These are phyloP conservation scores for Brenthis ino DNA, from an alignment of 2,888 invertebrate genomes.

Conservation along the genomic window DNA sequence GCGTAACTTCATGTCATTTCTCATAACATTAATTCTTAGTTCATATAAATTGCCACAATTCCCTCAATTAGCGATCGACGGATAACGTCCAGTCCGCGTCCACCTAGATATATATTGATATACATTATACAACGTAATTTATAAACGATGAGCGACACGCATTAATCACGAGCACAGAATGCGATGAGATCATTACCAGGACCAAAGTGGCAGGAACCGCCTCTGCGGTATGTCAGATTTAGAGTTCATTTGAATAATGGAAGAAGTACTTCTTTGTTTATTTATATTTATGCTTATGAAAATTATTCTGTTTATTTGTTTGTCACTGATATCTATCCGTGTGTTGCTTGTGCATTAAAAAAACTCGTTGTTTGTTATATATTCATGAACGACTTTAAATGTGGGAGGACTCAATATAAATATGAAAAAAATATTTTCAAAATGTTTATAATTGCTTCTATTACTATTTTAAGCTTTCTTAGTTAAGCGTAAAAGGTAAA, in stretches of 20 bases:
- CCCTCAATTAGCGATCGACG: conserved; percentile 70
- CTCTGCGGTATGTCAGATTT: background rate
- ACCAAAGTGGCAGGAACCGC: conserved; percentile 18
- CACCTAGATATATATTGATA: conserved; percentile 39
- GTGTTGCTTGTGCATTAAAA: too few relatives aligned
- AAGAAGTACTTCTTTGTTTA: background rate
- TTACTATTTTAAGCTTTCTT: too few relatives aligned
- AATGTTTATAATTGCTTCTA: too few relatives aligned
- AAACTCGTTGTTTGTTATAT: too few relatives aligned
- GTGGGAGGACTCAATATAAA: too few relatives aligned
- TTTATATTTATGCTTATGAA: too few relatives aligned
- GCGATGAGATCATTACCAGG: conserved; percentile 60
- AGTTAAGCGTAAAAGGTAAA: too few relatives aligned
- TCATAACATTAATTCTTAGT: conserved; percentile 11
- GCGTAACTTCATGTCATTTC: background rate
- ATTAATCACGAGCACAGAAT: conserved; percentile 63
- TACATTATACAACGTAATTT: conserved; percentile 46
- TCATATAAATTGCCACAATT: conserved; percentile 64
- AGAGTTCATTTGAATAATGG: conserved; percentile 3
- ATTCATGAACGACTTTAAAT: too few relatives aligned
- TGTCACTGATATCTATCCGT: too few relatives aligned
- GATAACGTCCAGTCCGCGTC: conserved; percentile 54
- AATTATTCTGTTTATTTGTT: too few relatives aligned
- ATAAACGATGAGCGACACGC: conserved; percentile 54
- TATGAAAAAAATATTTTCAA: too few relatives aligned